A percentile compares a stretch with the other conserved stretches of the same genome.
phyloP scores from a whole-genome alignment of 2,888 invertebrate genomes.

The Homarus gammarus region DNA sequence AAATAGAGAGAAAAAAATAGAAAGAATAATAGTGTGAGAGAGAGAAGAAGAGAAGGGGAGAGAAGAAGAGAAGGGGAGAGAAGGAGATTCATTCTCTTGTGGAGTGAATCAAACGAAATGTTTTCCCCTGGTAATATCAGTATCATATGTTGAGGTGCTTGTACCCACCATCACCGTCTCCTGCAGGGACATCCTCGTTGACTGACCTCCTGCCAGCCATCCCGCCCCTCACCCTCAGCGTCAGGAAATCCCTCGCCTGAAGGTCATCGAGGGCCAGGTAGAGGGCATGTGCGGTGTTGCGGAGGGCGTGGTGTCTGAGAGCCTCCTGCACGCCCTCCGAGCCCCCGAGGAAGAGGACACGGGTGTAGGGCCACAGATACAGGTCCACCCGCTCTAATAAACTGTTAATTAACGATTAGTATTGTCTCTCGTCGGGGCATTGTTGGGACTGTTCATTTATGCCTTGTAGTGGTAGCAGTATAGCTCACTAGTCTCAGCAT shows the following conservation, averaged over 20 bases:
- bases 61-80: conserved; percentile 6
- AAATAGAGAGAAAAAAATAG: too few relatives aligned
- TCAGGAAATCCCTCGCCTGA: neutral
- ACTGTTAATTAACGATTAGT: neutral
- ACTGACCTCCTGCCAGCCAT: neutral
- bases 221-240: too few relatives aligned
- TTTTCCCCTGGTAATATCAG: too few relatives aligned
- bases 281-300: conserved; percentile 42
- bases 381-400: conserved; percentile 27
- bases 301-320: conserved; percentile 17
- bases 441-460: neutral
- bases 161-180: neutral
- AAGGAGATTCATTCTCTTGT: too few relatives aligned
- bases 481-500: too few relatives aligned
- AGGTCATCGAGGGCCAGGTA: conserved; percentile 23
- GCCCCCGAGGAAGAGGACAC: conserved; percentile 22
- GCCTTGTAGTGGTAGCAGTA: too few relatives aligned
- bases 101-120: too few relatives aligned
- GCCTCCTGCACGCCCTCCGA: neutral
- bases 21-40: neutral
- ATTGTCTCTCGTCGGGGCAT: neutral
- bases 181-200: neutral
- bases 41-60: conserved; percentile 10
- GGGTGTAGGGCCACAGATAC: conserved; percentile 43
- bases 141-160: neutral